Base-by-base conservation (phyloP, 2,797 vertebrate genomes). In the Poeciliopsis paucimaculata region DNA sequence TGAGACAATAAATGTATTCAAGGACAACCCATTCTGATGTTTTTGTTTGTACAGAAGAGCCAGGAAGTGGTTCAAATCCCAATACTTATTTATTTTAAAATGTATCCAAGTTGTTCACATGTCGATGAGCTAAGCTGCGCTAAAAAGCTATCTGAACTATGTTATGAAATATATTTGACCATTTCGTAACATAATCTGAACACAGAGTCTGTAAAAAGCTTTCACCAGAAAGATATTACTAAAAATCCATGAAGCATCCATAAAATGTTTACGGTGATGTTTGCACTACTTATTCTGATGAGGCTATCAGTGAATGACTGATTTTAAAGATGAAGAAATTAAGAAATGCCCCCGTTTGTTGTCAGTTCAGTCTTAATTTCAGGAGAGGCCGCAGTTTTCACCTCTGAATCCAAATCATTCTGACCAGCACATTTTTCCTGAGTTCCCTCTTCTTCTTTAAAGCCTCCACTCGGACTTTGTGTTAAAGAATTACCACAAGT, bases 1-100 rank as follows among this genome's bases (percentile, higher is more conserved):
- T 90, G 71, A 86, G 89, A 91, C 82, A 95, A 93, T 94, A 94
- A 93, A 95, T 93, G 92, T 93, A 85, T 80, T 64, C 4, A 85
- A 85, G 84, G 79, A 77, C 2, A 82, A 66, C 77, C 2, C 0
- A n/a, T 68, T 77, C 7, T 31, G 41, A 53, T 83, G 2, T 72
- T 31, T 70, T 73, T 77, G 66, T 84, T 72, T 82, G 47, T 28
- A 31, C n/a, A 1, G 82, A 46, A 57, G 9, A 76, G 47, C 23
- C 18, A 10, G 5, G 9, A 36, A 45, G 0, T 70, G 70, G 23
- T 20, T 66, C 57, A 49, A 41, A 26, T 79, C 71, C 55, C 11
- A 45, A 76, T 43, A n/a, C 43, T 34, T 4, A 45, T 78, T 31
- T 85, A 83, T 85, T 89, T 72, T 86, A 76, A 86, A 71, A 66